phyloP scores from a whole-genome alignment of 2,113 vertebrate species.

The Eublepharis macularius region DNA sequence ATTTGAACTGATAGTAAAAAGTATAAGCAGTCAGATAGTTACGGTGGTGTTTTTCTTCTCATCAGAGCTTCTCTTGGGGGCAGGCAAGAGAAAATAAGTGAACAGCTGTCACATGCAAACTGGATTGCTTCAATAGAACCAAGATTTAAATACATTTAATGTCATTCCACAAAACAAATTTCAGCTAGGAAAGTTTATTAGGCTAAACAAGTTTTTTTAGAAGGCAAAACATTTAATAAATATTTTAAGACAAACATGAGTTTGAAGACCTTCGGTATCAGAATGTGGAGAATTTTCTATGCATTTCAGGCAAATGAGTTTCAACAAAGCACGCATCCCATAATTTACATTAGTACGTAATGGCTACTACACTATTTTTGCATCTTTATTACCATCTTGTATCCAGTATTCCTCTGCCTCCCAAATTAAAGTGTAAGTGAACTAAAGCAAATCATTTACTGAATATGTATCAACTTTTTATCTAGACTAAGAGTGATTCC shows the following conservation, averaged over 20 bases:
- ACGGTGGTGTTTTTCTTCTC: too few relatives aligned
- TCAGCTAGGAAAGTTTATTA: not conserved
- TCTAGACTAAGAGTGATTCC: not conserved
- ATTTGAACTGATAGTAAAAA: too few relatives aligned
- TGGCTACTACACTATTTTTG: not conserved
- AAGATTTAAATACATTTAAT: not conserved
- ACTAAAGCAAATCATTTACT: too few relatives aligned
- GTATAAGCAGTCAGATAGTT: too few relatives aligned
- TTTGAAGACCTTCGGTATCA: not conserved
- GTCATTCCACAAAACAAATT: not conserved
- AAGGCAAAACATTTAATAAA: not conserved
- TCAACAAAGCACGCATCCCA: not conserved
- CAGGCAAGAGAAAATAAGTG: not conserved
- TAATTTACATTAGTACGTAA: not conserved
- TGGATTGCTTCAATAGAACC: not conserved
- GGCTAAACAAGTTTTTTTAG: not conserved
- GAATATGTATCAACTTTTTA: not conserved
- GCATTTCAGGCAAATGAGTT: not conserved
- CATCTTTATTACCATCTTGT: not conserved
- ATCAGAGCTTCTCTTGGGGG: too few relatives aligned
- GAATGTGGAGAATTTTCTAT: not conserved
- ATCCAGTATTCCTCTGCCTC: too few relatives aligned
- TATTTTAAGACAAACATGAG: not conserved
- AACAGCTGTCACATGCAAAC: not conserved
- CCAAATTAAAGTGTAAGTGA: too few relatives aligned